A percentile compares a stretch with the other conserved stretches of the same genome.
Conservation (phyloP, 2,113 vertebrate species). For the Isurus oxyrinchus region DNA sequence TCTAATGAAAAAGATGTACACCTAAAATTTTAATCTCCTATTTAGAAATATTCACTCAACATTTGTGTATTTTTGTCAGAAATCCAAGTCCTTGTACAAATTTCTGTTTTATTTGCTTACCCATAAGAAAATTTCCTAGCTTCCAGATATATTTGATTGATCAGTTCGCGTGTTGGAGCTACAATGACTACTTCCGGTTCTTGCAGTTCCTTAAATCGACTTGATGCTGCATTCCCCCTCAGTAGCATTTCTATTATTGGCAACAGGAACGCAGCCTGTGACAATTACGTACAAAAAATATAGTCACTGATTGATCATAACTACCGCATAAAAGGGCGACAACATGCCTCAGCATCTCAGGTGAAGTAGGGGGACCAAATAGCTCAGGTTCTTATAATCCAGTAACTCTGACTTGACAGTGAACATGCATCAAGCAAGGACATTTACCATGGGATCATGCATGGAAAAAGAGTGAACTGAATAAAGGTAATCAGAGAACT, state of each 20-base stretch:
- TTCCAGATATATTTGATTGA: slow-evolving; percentile 88
- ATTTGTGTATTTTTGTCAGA: not conserved
- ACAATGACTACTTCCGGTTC: slow-evolving; percentile 82
- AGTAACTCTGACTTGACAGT: not conserved
- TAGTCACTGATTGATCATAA: no score
- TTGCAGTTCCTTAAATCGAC: slow-evolving; percentile 71
- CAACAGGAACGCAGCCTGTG: slow-evolving; percentile 84
- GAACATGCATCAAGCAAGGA: not conserved
- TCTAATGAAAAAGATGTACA: not conserved
- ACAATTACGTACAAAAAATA: not conserved
- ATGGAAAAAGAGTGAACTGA: not conserved
- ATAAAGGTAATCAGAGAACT: not conserved
- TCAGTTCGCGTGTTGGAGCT: slow-evolving; percentile 86
- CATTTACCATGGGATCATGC: not conserved
- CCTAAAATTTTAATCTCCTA: not conserved
- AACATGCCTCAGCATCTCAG: not conserved
- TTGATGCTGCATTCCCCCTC: slow-evolving; percentile 68
- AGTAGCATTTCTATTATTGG: slow-evolving; percentile 82
- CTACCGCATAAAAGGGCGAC: no score
- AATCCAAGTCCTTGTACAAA: not conserved
- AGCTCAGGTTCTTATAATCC: not conserved
- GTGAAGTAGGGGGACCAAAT: not conserved
- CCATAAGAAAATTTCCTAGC: slow-evolving; percentile 85
- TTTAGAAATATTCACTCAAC: not conserved
- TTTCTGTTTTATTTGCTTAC: slow-evolving; percentile 53